Evolutionary conservation across 2,113 vertebrate species (phyloP).

Genomic region (Macrotis lagotis): DNA sequence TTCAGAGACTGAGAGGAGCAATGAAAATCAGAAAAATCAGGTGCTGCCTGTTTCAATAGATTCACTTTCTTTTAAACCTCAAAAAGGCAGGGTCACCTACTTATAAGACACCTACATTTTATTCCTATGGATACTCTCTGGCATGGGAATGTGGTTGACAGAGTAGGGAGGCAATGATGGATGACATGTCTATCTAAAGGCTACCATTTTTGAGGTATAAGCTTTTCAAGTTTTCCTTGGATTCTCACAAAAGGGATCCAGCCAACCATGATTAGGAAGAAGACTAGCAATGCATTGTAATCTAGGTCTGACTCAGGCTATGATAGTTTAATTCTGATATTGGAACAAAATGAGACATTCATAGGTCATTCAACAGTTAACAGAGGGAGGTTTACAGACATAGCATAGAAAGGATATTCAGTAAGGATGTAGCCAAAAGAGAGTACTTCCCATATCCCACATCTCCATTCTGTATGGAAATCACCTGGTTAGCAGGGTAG

Average conservation of each 20-base stretch:
- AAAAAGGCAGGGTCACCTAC: not conserved
- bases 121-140: not conserved
- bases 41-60: accelerated
- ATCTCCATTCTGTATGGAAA: not conserved
- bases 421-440: not conserved
- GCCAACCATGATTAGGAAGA: not conserved
- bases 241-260: not conserved
- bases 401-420: not conserved
- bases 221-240: not conserved
- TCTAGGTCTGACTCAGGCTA: not conserved
- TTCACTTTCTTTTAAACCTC: conserved; percentile 10
- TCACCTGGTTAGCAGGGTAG: not conserved
- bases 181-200: not conserved
- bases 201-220: not conserved
- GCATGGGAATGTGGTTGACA: not conserved
- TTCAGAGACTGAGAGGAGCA: not conserved
- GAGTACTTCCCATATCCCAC: not conserved
- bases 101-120: not conserved
- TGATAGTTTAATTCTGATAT: not conserved
- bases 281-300: not conserved
- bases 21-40: not conserved
- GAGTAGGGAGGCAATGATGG: not conserved
- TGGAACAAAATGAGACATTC: not conserved
- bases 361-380: not conserved
- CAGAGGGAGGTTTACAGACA: not conserved